A percentile compares a stretch with the other conserved stretches of the same genome.
These are phyloP conservation scores for Cydia strobilella DNA, from an alignment of 1,140 invertebrate genomes.

Conservation along the genomic window DNA sequence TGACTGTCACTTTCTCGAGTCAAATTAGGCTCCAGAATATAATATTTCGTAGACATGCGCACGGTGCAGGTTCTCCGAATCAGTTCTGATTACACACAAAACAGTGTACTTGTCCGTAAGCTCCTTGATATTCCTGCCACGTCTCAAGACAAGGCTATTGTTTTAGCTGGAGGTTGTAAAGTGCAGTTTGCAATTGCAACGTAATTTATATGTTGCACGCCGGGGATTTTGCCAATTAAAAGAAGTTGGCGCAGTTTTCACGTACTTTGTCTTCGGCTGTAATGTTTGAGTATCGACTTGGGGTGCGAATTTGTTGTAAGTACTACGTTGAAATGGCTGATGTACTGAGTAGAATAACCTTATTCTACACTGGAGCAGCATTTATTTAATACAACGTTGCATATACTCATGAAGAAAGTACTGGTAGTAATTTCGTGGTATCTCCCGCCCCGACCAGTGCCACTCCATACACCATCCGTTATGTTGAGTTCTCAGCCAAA, in stretches of 20 bases:
- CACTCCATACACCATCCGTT: too few relatives aligned
- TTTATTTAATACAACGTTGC: too few relatives aligned
- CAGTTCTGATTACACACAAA: constrained; percentile 3
- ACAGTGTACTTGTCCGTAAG: background rate
- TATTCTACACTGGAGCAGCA: too few relatives aligned
- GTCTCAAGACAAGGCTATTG: constrained; percentile 18
- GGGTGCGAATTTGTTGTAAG: background rate
- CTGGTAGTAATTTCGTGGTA: too few relatives aligned
- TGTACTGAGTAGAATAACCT: background rate
- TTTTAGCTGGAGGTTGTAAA: constrained; percentile 19
- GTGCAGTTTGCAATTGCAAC: constrained; percentile 16
- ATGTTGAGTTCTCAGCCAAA: too few relatives aligned
- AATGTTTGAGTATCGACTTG: background rate
- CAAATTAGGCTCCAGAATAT: background rate
- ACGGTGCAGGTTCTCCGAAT: background rate
- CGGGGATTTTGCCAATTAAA: constrained; percentile 25
- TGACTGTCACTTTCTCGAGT: too few relatives aligned
- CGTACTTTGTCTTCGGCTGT: constrained; percentile 16
- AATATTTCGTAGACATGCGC: background rate
- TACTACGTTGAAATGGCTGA: background rate
- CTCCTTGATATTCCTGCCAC: background rate
- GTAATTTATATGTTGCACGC: constrained; percentile 29
- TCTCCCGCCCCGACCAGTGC: too few relatives aligned
- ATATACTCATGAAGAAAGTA: too few relatives aligned
- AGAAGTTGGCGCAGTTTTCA: constrained; percentile 17